Conservation (phyloP, 2,888 invertebrate species). For the Pandemis cinnamomeana region DNA sequence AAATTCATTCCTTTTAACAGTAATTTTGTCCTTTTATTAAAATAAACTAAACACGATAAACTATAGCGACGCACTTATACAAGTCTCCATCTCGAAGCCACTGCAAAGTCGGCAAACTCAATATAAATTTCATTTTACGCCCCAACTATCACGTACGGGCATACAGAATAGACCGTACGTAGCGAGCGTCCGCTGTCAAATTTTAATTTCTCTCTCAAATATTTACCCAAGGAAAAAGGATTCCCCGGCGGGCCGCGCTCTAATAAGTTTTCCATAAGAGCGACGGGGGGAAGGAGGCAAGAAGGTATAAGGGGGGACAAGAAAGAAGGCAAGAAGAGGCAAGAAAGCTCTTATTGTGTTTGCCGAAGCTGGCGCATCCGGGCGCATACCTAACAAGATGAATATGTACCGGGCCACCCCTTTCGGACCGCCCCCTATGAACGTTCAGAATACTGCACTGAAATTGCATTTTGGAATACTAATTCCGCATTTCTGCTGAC, state of each 20-base stretch:
- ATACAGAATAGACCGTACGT: constrained; percentile 78
- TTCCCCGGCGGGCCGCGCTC: constrained; percentile 82
- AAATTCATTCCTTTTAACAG: no score
- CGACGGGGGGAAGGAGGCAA: constrained; percentile 54
- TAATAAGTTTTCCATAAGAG: constrained; percentile 85
- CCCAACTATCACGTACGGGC: constrained; percentile 80
- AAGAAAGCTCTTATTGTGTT: constrained; percentile 83
- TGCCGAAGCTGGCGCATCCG: constrained; percentile 83
- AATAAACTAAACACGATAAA: not conserved
- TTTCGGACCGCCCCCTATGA: constrained; percentile 72
- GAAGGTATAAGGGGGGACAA: constrained; percentile 47
- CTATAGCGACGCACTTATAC: not conserved
- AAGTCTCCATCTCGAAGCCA: constrained; percentile 56
- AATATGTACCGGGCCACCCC: constrained; percentile 80
- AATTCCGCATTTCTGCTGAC: constrained; percentile 71
- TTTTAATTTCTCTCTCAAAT: constrained; percentile 85
- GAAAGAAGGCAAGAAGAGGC: constrained; percentile 51
- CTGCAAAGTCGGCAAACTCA: constrained; percentile 74
- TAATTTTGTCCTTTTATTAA: no score
- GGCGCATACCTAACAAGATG: constrained; percentile 84
- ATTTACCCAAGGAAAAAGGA: constrained; percentile 85
- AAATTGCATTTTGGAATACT: constrained; percentile 83
- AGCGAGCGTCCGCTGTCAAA: constrained; percentile 82
- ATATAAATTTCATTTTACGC: constrained; percentile 84
- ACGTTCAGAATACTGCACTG: constrained; percentile 72